Percentiles rank a stretch among this genome's conserved stretches.
These are phyloP conservation scores for Helleia helle DNA, from an alignment of 2,888 invertebrate species.

Conservation along the genomic window DNA sequence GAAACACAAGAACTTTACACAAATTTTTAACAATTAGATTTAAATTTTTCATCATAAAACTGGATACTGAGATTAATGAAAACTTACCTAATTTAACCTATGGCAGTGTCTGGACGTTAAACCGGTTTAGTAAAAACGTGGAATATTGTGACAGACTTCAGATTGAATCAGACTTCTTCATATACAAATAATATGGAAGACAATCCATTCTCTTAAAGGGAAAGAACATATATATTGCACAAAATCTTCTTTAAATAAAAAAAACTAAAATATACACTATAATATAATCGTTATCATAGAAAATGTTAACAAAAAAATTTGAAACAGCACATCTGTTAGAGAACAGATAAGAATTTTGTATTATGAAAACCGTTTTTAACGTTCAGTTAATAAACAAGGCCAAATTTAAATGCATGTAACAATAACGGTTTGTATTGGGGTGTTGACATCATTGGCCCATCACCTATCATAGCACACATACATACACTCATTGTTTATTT, in stretches of 20 bases:
- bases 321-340: neutral
- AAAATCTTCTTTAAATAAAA: constrained; percentile 5
- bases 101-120: constrained; percentile 48
- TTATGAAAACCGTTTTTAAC: neutral
- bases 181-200: constrained; percentile 19
- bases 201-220: constrained; percentile 16
- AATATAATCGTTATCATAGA: neutral
- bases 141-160: neutral
- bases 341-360: neutral
- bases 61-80: constrained; percentile 15
- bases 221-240: constrained; percentile 20
- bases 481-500: constrained; percentile 16
- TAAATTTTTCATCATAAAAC: constrained; percentile 7
- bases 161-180: neutral
- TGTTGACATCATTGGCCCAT: constrained; percentile 2
- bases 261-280: constrained; percentile 1
- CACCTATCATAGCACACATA: constrained; percentile 16
- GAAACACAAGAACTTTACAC: constrained; percentile 12
- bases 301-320: neutral
- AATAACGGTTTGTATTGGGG: neutral
- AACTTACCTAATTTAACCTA: constrained; percentile 43
- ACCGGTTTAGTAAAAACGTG: neutral
- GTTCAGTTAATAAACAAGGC: constrained; percentile 2
- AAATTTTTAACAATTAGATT: constrained; percentile 7
- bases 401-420: constrained; percentile 10